A percentile compares a stretch with the other conserved stretches of the same genome.
These are phyloP conservation scores for Pseudochirops corinnae DNA, from an alignment of 2,797 vertebrate genomes.

Conservation along the genomic window DNA sequence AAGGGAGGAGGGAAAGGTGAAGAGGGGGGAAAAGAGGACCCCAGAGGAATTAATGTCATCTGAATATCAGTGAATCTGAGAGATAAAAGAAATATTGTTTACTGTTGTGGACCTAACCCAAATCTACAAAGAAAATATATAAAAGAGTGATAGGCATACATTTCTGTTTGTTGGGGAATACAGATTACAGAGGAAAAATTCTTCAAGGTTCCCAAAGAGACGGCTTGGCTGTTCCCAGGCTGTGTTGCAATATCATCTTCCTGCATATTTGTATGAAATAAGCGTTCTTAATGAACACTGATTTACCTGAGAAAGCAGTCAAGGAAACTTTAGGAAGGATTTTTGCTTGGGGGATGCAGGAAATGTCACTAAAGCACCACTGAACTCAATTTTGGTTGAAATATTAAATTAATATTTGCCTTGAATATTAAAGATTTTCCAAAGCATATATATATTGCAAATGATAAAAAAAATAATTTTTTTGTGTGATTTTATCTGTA, in stretches of 20 bases:
- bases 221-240: neutral
- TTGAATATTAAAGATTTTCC: slow-evolving; percentile 10
- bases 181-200: slow-evolving; percentile 4
- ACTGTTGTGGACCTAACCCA: slow-evolving; percentile 25
- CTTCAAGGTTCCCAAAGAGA: neutral
- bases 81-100: slow-evolving; percentile 44
- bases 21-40: neutral
- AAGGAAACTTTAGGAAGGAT: slow-evolving; percentile 16
- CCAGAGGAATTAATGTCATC: neutral
- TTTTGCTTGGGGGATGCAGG: neutral
- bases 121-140: slow-evolving; percentile 34
- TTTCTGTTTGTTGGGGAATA: neutral
- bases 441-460: neutral
- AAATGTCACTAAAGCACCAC: slow-evolving; percentile 22
- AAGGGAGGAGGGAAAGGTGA: neutral
- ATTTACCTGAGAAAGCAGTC: slow-evolving; percentile 19
- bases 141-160: neutral
- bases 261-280: neutral
- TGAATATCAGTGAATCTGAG: slow-evolving; percentile 22
- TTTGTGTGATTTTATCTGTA: neutral
- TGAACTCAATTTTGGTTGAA: slow-evolving; percentile 31
- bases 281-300: neutral
- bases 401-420: neutral
- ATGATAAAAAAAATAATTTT: neutral
- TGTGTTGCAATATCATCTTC: neutral